Evolutionary conservation across 92 coral and sea anemone genomes (phyloP).

Genomic region (Zoanthus solanderi): DNA sequence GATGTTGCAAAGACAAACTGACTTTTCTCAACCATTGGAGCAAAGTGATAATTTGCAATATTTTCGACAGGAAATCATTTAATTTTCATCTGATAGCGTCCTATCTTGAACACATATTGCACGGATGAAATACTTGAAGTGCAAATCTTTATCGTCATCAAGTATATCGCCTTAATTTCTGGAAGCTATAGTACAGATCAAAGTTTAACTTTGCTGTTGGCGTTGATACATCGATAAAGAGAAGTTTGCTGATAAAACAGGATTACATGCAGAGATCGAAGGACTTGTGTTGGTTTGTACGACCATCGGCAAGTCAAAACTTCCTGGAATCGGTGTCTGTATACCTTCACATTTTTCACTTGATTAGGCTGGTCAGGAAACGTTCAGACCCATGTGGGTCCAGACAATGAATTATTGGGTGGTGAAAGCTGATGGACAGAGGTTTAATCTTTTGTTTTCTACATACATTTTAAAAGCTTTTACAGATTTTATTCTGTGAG

Average conservation of each 20-base stretch:
- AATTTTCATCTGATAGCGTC: conserved; percentile 77
- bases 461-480: not conserved
- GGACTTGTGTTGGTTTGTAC: conserved; percentile 30
- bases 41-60: conserved; percentile 89
- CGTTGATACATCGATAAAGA: conserved; percentile 45
- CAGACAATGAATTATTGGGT: conserved; percentile 18
- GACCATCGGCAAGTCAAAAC: conserved; percentile 37
- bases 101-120: conserved; percentile 83
- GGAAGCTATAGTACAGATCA: conserved; percentile 46
- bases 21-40: conserved; percentile 55
- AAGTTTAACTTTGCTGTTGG: conserved; percentile 50
- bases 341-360: conserved; percentile 21
- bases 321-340: conserved; percentile 43
- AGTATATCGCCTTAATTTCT: conserved; percentile 53
- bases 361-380: conserved; percentile 55
- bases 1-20: conserved; percentile 59
- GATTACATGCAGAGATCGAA: conserved; percentile 46
- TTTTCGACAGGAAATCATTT: conserved; percentile 88
- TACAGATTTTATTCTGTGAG: not conserved
- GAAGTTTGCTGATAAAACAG: conserved; percentile 36
- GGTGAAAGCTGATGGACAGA: conserved; percentile 27
- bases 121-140: conserved; percentile 53
- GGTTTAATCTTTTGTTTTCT: conserved; percentile 22
- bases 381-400: conserved; percentile 39
- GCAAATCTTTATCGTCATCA: conserved; percentile 68